Percentiles rank a stretch among this genome's conserved stretches.
These are phyloP conservation scores for Tyrannus savana DNA, from an alignment of 2,113 vertebrate genomes.

Conservation along the genomic window DNA sequence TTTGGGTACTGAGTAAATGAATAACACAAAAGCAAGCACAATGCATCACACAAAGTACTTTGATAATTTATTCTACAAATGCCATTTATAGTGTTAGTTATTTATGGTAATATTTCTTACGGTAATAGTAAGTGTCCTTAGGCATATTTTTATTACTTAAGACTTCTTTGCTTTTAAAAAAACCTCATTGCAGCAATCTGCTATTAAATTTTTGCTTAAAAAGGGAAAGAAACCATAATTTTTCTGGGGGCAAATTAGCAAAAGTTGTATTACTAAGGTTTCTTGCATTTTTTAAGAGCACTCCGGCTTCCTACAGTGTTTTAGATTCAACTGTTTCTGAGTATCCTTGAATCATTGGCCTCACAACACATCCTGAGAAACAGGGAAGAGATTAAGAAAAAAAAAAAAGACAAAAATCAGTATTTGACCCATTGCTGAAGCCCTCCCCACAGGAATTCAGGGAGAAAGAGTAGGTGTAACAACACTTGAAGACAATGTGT, in stretches of 20 bases:
- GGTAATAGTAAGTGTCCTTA: not conserved
- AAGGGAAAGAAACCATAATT: not conserved
- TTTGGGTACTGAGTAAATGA: not conserved
- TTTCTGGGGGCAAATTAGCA: not conserved
- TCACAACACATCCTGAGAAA: not conserved
- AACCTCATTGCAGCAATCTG: not conserved
- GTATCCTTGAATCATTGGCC: not conserved
- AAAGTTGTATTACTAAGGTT: not conserved
- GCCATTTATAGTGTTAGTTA: not conserved
- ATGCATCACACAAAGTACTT: not conserved
- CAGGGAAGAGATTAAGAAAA: not conserved
- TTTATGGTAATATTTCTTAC: slow-evolving; percentile 4
- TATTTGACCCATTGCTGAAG: not conserved
- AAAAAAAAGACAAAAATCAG: rapidly evolving
- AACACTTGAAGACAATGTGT: not conserved
- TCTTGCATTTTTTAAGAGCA: not conserved
- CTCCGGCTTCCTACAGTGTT: not conserved
- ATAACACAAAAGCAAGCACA: not conserved
- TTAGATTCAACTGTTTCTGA: not conserved
- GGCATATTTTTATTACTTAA: not conserved
- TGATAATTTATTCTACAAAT: not conserved
- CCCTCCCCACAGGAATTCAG: not conserved
- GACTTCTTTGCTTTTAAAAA: not conserved
- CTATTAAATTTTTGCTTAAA: not conserved
- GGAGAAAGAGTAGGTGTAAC: not conserved